Evolutionary conservation across 2,113 vertebrate genomes (phyloP).

Genomic region (Prinia subflava): DNA sequence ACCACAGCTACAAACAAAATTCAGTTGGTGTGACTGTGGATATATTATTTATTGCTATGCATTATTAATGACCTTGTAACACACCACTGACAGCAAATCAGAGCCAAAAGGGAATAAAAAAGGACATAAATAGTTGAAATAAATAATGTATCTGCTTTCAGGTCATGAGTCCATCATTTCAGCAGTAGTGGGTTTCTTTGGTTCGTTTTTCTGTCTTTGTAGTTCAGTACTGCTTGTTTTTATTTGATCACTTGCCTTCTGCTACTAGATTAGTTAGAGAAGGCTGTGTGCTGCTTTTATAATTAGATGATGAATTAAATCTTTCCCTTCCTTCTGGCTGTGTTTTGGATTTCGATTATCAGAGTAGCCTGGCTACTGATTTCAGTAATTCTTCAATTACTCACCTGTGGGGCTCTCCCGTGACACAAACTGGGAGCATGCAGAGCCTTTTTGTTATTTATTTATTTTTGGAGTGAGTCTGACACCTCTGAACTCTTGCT

Average conservation of each 20-base stretch:
- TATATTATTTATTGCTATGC: slow-evolving; percentile 23
- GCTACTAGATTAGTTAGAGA: not conserved
- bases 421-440: not conserved
- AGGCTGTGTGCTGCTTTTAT: not conserved
- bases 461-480: not conserved
- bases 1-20: not conserved
- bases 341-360: not conserved
- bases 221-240: not conserved
- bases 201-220: not conserved
- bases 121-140: slow-evolving; percentile 35
- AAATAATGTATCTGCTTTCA: slow-evolving; percentile 40
- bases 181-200: not conserved
- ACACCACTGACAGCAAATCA: not conserved
- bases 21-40: not conserved
- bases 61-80: slow-evolving; percentile 30
- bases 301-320: not conserved
- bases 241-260: not conserved
- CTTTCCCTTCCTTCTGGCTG: not conserved
- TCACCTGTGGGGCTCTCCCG: not conserved
- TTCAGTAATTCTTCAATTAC: not conserved
- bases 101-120: slow-evolving; percentile 13
- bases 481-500: not conserved
- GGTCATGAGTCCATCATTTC: not conserved
- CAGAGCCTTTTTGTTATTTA: not conserved
- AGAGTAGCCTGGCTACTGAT: not conserved